Evolutionary conservation across 2,888 invertebrate genomes (phyloP).

Genomic region (Serrognathus titanus): DNA sequence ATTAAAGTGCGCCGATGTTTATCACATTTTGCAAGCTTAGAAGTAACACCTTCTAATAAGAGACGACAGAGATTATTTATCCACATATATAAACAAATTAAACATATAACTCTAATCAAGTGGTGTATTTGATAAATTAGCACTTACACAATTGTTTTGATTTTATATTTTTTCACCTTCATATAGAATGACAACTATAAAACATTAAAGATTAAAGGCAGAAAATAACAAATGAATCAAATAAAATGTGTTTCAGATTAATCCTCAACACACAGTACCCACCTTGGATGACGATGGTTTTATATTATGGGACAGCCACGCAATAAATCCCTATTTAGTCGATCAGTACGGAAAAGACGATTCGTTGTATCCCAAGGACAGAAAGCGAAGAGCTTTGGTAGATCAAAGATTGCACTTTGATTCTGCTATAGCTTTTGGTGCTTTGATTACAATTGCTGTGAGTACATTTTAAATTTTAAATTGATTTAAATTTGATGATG

Average conservation of each 20-base stretch:
- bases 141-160: no score
- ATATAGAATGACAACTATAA: no score
- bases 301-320: conserved; percentile 52
- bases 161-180: no score
- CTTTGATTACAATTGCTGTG: conserved; percentile 49
- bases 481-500: conserved; percentile 25
- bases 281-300: conserved; percentile 56
- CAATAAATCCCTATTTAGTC: conserved; percentile 52
- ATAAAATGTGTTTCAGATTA: conserved; percentile 47
- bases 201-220: no score
- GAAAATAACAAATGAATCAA: no score
- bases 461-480: conserved; percentile 29
- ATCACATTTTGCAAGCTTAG: no score
- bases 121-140: no score
- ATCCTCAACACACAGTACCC: conserved; percentile 58
- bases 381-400: conserved; percentile 51
- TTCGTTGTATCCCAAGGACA: conserved; percentile 56
- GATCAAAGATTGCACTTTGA: conserved; percentile 57
- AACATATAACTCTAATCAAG: no score
- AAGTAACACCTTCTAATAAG: no score
- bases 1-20: no score
- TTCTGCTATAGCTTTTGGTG: conserved; percentile 51
- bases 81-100: no score
- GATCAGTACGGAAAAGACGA: conserved; percentile 55
- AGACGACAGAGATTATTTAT: no score